These are phyloP conservation scores for Paragorgia papillata DNA, from an alignment of 92 coral and sea anemone genomes.

Conservation along the genomic window DNA sequence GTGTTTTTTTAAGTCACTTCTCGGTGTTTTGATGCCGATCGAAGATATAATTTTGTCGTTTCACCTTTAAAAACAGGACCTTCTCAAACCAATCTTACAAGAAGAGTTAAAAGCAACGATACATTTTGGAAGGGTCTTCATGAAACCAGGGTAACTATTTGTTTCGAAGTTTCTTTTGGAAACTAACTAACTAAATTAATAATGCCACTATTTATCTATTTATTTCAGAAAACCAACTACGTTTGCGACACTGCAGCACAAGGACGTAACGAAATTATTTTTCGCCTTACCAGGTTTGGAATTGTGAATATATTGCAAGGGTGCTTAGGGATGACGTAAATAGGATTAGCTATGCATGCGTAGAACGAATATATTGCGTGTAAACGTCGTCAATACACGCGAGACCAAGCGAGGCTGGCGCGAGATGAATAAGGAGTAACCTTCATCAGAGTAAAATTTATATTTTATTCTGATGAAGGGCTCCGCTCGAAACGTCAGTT, in stretches of 20 bases:
- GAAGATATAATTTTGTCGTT: not conserved
- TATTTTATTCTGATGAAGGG: too few species aligned
- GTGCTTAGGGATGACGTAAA: too few species aligned
- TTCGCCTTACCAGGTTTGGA: slow-evolving; percentile 93
- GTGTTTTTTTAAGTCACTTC: not conserved
- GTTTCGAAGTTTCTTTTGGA: not conserved
- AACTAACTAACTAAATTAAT: not conserved
- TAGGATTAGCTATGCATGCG: too few species aligned
- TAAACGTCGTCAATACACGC: too few species aligned
- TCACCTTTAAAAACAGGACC: slow-evolving; percentile 56
- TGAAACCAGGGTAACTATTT: slow-evolving; percentile 87
- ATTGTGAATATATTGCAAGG: not conserved
- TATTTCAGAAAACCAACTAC: slow-evolving; percentile 82
- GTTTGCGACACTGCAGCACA: slow-evolving; percentile 70
- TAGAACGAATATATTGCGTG: too few species aligned
- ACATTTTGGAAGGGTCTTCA: slow-evolving; percentile 95
- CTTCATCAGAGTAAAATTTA: too few species aligned
- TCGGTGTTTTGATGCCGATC: too few species aligned
- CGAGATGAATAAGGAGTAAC: too few species aligned
- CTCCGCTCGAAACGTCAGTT: too few species aligned
- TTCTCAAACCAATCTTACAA: slow-evolving; percentile 84
- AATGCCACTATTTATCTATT: not conserved
- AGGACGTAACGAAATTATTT: slow-evolving; percentile 63
- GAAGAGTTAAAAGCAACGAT: slow-evolving; percentile 81
- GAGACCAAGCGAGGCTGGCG: too few species aligned